Base-by-base conservation (phyloP, 2,888 invertebrate genomes). In the Melangyna quadrimaculata region DNA sequence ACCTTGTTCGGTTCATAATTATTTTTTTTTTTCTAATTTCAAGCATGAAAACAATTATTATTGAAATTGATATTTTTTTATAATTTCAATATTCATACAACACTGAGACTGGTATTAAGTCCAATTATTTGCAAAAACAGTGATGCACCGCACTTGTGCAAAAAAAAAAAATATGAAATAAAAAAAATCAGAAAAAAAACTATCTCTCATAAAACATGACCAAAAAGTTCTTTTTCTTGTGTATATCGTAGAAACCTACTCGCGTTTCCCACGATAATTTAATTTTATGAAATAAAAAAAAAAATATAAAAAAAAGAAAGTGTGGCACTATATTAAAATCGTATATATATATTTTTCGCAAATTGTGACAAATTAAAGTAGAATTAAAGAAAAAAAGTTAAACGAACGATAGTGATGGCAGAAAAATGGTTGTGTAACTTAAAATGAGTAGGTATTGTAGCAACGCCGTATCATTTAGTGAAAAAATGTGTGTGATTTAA, bases 291-390 rank as follows among this genome's bases (percentile, higher is more conserved):
- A 35, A 8, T 14, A 12, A 14, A 40, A 61, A 61, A 40, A 37
- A 24, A 17, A 19, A 0, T 10, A 22, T 1, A 14, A 40, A 40
- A 14, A 40, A 61, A 61, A n/a, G 61, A 61, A 61, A 61, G 61
- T 27, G 24, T 40, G 61, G 6, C 40, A 61, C 37, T 37, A n/a
- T 61, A 2, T 61, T 24, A 24, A 63, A 43, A 27, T 37, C 4
- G 24, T 48, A 24, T 12, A 5, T 63, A n/a, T 48, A 24, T 12
- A 5, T 63, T 17, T 27, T 17, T 43, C 3, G 17, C 29, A 45
- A 63, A 63, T 45, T 63, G 29, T 45, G 10, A 63, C 63, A 45
- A 63, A 63, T 63, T 63, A 45, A 29, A 43, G 63, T 45, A 63
- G 14, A 40, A 61, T n/a, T 29, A 63, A 63, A 63, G 8, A 63